Evolutionary conservation across 2,888 invertebrate genomes (phyloP).

Genomic region (Tipula vernalis): DNA sequence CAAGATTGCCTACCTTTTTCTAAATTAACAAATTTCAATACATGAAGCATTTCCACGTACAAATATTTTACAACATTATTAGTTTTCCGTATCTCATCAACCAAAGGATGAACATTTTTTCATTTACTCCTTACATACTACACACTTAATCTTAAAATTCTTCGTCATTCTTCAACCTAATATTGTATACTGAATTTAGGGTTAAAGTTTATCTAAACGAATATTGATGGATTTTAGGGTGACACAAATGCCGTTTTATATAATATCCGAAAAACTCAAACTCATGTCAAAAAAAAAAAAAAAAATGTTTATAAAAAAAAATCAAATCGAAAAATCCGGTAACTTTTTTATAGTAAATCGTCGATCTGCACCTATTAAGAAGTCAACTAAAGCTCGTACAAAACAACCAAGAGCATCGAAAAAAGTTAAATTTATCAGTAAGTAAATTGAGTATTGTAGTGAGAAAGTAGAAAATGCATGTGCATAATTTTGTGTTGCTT

Average conservation of each 20-base stretch:
- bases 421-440: slow-evolving; percentile 84
- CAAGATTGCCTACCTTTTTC: background rate
- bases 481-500: background rate
- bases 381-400: slow-evolving; percentile 67
- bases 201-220: background rate
- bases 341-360: slow-evolving; percentile 30
- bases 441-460: slow-evolving; percentile 40
- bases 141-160: background rate
- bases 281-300: background rate
- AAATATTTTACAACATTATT: background rate
- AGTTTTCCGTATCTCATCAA: background rate
- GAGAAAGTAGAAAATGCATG: background rate
- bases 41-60: background rate
- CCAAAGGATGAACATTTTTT: background rate
- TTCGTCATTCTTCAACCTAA: background rate
- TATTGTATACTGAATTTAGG: background rate
- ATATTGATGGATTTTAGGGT: background rate
- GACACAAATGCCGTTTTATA: background rate
- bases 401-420: slow-evolving; percentile 59
- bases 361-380: slow-evolving; percentile 61
- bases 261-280: background rate
- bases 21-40: background rate
- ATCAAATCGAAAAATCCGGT: background rate
- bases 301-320: background rate
- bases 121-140: too few relatives aligned